Conservation (phyloP, 2,888 invertebrate genomes). For the Macrophya annulata region DNA sequence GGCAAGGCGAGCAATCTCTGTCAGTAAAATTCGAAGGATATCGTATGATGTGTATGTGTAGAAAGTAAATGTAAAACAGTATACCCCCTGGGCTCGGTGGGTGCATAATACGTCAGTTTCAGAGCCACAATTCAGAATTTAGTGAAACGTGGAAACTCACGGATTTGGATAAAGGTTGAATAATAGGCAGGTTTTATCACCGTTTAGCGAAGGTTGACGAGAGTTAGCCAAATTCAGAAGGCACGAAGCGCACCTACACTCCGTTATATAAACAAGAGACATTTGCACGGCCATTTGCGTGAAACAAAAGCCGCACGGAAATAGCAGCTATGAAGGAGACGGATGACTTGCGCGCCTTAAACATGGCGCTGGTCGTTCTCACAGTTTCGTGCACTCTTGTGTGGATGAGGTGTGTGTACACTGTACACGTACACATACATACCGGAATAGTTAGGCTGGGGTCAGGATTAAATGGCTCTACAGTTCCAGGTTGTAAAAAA, state of each 20-base stretch:
- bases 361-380: conserved; percentile 37
- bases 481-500: conserved; percentile 6
- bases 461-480: conserved; percentile 1
- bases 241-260: conserved; percentile 38
- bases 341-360: conserved; percentile 49
- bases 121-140: conserved; percentile 13
- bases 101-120: conserved; percentile 50
- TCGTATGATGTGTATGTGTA: background rate
- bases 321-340: conserved; percentile 53
- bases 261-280: conserved; percentile 50
- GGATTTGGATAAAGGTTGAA: conserved; percentile 38
- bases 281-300: conserved; percentile 51
- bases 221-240: conserved; percentile 46
- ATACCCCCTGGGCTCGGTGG: background rate
- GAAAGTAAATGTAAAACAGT: background rate
- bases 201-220: conserved; percentile 45
- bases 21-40: background rate
- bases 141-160: background rate
- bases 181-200: conserved; percentile 50
- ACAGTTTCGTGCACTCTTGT: conserved; percentile 5
- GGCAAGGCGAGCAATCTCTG: background rate
- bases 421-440: background rate
- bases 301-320: conserved; percentile 51
- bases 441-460: conserved; percentile 10
- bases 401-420: background rate